These are phyloP conservation scores for Coenobita brevimanus DNA, from an alignment of 1,140 invertebrate species.

Conservation along the genomic window DNA sequence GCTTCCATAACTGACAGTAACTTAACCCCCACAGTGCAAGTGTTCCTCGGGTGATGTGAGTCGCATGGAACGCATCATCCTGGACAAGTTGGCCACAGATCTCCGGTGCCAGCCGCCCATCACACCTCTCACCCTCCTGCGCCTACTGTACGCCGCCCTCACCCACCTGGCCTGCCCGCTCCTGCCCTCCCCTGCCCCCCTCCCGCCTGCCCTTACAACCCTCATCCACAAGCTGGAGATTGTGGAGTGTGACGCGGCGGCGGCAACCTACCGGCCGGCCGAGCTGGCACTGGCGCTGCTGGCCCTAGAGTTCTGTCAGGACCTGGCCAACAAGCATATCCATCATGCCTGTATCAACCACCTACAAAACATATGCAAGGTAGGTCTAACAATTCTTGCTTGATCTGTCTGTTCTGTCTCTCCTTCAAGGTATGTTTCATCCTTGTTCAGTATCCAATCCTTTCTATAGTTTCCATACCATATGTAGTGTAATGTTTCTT, in stretches of 20 bases:
- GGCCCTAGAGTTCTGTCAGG: conserved; percentile 74
- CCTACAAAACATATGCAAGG: conserved; percentile 78
- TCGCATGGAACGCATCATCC: conserved; percentile 83
- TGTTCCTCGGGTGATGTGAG: conserved; percentile 83
- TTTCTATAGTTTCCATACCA: no score
- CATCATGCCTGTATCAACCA: conserved; percentile 63
- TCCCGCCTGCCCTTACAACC: conserved; percentile 73
- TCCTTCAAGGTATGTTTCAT: no score
- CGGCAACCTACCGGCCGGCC: conserved; percentile 79
- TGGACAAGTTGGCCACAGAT: conserved; percentile 80
- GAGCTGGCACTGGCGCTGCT: conserved; percentile 83
- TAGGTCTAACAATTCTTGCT: conserved; percentile 73
- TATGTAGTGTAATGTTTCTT: no score
- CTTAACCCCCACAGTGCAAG: conserved; percentile 81
- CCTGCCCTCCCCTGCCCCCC: conserved; percentile 72
- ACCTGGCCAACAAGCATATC: conserved; percentile 36
- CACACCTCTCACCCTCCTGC: conserved; percentile 81
- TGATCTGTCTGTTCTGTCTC: no score
- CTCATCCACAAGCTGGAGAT: conserved; percentile 82
- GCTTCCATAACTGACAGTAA: no score
- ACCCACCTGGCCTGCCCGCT: conserved; percentile 76
- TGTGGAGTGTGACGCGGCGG: conserved; percentile 81
- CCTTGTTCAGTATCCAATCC: no score
- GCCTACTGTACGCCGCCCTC: conserved; percentile 78
- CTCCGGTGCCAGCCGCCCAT: conserved; percentile 76